Base-by-base conservation (phyloP, 2,888 invertebrate genomes). In the Thymelicus sylvestris region DNA sequence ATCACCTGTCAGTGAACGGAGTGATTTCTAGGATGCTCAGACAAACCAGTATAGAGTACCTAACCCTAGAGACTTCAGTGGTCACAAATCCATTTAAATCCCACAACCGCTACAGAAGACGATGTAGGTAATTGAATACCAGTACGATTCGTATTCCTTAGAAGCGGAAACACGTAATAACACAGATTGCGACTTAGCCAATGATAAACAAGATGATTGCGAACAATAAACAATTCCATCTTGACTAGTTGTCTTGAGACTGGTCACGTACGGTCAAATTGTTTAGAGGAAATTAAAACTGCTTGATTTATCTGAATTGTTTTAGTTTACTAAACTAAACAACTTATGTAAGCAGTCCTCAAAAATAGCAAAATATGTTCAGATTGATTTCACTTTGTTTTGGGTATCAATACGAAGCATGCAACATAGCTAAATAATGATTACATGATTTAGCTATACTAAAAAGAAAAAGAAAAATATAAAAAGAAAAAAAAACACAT, bases 141-240 rank as follows among this genome's bases (percentile, higher is more conserved):
- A 52, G 44, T 61, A 19, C 19, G 19, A 55, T 66, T 66, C 39
- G 61, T 72, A 65, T 74, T 73, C 74, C 77, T 74, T 71, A 77
- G 73, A 72, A 78, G 75, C 77, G 80, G 80, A 80, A 78, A 76
- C 73, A 68, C 66, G 75, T 75, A 79, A 79, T 75, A 75, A 76
- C 71, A 72, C 76, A 75, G 79, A 80, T 80, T 80, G 78, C 77
- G 67, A 72, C 76, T 65, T 72, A 71, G 66, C 15, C 62, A 19
- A 66, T 74, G 75, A 74, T 78, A 75, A 78, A 76, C 74, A 74
- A 74, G 74, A 73, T 76, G 76, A 78, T 77, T 77, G 76, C 76
- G 60, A 74, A 77, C 75, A 78, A 78, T 77, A 75, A 78, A 79
- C 78, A 76, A 76, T 78, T 77, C 74, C 70, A 74, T 72, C 70